Evolutionary conservation across 2,797 vertebrate species (phyloP).

Genomic region (Psittacula echo): DNA sequence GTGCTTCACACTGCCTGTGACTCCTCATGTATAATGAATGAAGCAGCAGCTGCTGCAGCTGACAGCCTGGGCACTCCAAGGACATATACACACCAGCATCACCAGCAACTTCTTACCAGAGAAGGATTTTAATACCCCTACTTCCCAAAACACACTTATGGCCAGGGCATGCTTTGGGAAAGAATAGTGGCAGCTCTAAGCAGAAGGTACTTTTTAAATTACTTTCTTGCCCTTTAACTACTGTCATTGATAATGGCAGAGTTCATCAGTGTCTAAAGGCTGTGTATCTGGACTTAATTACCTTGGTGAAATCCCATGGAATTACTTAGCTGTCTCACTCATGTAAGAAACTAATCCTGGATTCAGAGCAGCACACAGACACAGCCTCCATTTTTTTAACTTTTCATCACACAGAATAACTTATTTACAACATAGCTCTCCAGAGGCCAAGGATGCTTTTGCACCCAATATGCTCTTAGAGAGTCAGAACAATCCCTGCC

Average conservation of each 20-base stretch:
- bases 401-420: neutral
- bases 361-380: neutral
- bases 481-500: neutral
- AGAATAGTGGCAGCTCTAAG: neutral
- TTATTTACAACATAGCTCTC: neutral
- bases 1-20: conserved; percentile 33
- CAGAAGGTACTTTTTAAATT: neutral
- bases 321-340: conserved; percentile 22
- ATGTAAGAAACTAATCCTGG: conserved; percentile 22
- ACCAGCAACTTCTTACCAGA: conserved; percentile 29
- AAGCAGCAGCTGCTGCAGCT: conserved; percentile 73
- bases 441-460: neutral
- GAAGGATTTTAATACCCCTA: conserved; percentile 30
- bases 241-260: neutral
- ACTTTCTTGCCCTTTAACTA: neutral
- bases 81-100: conserved; percentile 39
- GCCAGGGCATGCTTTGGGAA: neutral
- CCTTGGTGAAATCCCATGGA: conserved; percentile 13
- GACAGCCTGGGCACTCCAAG: conserved; percentile 69
- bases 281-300: neutral
- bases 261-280: neutral
- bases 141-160: neutral
- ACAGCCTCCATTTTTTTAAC: neutral
- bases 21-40: conserved; percentile 76
- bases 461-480: neutral